Percentiles rank a stretch among this genome's conserved stretches.
Evolutionary conservation across 2,797 vertebrate genomes (phyloP).

Genomic region (Gephyroberyx darwinii): DNA sequence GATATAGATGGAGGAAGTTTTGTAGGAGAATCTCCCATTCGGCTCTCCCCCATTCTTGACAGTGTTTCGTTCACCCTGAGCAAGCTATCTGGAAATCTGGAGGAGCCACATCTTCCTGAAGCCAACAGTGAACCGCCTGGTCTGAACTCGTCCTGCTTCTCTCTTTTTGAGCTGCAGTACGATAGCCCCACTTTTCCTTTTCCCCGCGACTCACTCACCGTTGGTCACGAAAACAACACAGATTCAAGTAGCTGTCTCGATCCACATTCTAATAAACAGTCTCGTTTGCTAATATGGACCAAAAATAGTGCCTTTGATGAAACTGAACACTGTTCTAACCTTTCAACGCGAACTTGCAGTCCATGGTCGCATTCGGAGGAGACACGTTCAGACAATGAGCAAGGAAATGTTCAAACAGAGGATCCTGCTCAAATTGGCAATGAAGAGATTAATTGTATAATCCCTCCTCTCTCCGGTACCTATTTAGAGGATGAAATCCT

Average conservation of each 20-base stretch:
- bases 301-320: constrained; percentile 99
- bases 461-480: constrained; percentile 90
- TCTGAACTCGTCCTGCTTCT: constrained; percentile 93
- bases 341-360: constrained; percentile 99
- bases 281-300: constrained; percentile 99
- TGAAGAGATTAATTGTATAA: constrained; percentile 90
- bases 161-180: constrained; percentile 98
- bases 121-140: constrained; percentile 88
- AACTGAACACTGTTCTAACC: constrained; percentile 99
- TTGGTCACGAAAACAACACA: constrained; percentile 88
- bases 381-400: constrained; percentile 97
- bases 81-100: constrained; percentile 85
- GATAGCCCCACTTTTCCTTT: constrained; percentile 95
- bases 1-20: constrained; percentile 97
- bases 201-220: constrained; percentile 90
- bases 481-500: constrained; percentile 95
- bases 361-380: constrained; percentile 99
- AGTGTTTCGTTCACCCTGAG: constrained; percentile 88
- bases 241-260: constrained; percentile 95
- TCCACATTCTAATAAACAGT: constrained; percentile 95
- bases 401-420: constrained; percentile 87
- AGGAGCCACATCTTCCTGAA: constrained; percentile 89
- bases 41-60: constrained; percentile 91
- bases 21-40: constrained; percentile 90
- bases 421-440: constrained; percentile 88